Evolutionary conservation across 2,888 invertebrate genomes (phyloP).

Genomic region (Acanthosepion esculentum): DNA sequence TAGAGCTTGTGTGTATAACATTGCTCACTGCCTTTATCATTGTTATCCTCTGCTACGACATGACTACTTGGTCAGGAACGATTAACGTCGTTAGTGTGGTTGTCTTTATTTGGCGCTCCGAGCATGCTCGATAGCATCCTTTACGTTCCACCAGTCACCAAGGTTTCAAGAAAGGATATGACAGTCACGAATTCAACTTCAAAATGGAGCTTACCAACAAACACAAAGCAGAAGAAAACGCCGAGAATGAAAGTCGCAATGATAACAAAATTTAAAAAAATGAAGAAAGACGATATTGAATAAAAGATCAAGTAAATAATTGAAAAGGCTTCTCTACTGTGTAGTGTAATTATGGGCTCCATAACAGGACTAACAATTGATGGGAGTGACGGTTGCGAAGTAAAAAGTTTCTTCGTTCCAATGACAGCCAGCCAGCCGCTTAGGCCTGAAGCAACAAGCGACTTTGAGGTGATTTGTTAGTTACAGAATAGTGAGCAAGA

Average conservation of each 20-base stretch:
- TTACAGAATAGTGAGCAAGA: neutral
- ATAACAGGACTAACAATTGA: neutral
- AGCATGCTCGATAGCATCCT: neutral
- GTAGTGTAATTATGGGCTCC: neutral
- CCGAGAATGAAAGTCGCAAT: neutral
- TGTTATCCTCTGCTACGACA: neutral
- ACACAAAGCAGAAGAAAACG: neutral
- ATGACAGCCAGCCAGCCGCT: neutral
- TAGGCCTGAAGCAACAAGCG: neutral
- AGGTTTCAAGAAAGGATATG: neutral
- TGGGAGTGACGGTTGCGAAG: neutral
- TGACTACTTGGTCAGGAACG: neutral
- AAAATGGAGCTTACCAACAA: neutral
- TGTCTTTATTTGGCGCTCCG: neutral
- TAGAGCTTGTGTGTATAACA: neutral
- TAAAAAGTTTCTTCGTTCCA: neutral
- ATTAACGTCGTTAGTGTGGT: neutral
- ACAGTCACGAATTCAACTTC: neutral
- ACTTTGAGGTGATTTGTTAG: neutral
- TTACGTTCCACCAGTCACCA: neutral
- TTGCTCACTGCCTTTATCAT: neutral
- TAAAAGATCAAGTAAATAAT: constrained; percentile 33
- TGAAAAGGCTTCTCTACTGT: neutral
- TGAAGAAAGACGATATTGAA: neutral
- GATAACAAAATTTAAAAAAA: neutral